Conservation (phyloP, 1,140 invertebrate species). For the Colletes gigas region DNA sequence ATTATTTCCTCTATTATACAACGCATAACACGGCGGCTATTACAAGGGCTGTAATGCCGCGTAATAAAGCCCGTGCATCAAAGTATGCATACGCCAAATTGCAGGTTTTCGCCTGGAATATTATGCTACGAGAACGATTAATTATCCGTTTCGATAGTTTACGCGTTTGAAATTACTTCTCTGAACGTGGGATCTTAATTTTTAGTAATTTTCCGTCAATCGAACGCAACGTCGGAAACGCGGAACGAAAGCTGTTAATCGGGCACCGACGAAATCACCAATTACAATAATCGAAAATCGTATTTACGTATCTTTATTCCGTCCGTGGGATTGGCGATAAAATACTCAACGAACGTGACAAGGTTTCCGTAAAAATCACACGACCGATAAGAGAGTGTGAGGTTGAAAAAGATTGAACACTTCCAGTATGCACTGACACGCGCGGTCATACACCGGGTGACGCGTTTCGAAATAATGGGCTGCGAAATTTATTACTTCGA, state of each 20-base stretch:
- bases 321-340: no score
- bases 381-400: neutral
- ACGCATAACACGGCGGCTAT: neutral
- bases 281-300: no score
- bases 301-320: no score
- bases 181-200: neutral
- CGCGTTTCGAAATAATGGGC: neutral
- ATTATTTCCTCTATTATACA: conserved; percentile 23
- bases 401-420: neutral
- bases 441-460: conserved; percentile 14
- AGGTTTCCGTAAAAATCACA: neutral
- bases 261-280: neutral
- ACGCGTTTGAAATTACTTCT: conserved; percentile 8
- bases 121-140: conserved; percentile 40
- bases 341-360: no score
- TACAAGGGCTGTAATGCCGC: conserved; percentile 10
- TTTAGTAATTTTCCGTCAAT: neutral
- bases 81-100: neutral
- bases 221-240: neutral
- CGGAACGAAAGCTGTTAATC: neutral
- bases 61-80: neutral
- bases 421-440: conserved; percentile 12
- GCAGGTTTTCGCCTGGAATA: neutral
- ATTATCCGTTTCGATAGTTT: conserved; percentile 31
- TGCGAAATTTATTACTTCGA: no score